Percentiles rank a stretch among this genome's conserved stretches.
Evolutionary conservation across 2,797 vertebrate genomes (phyloP).

Genomic region (Chloroceryle inda): DNA sequence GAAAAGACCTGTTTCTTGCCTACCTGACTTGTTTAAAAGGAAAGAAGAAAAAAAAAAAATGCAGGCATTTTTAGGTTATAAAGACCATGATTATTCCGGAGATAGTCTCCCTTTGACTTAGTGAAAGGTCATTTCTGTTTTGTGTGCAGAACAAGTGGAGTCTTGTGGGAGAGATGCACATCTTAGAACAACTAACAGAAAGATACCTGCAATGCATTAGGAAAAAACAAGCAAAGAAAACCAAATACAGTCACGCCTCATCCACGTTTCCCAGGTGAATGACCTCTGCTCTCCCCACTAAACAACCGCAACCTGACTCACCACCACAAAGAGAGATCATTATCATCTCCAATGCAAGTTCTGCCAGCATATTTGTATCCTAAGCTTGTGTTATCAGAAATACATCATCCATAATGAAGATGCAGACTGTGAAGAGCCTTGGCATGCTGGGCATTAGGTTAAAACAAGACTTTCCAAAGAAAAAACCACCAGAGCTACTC

Average conservation of each 20-base stretch:
- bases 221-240: not conserved
- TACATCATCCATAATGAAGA: not conserved
- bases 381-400: not conserved
- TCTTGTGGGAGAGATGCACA: not conserved
- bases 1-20: not conserved
- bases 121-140: not conserved
- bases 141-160: not conserved
- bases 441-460: not conserved
- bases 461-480: not conserved
- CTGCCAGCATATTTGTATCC: not conserved
- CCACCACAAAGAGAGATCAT: accelerated
- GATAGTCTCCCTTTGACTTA: not conserved
- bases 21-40: not conserved
- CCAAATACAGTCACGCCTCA: not conserved
- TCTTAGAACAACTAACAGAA: not conserved
- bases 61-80: not conserved
- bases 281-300: not conserved
- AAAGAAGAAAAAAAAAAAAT: not conserved
- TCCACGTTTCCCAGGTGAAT: accelerated
- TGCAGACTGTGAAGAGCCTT: not conserved
- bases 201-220: not conserved
- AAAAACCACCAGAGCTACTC: not conserved
- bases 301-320: not conserved
- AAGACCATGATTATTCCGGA: not conserved
- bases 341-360: not conserved